Percentiles rank a stretch among this genome's conserved stretches.
Evolutionary conservation across 2,797 vertebrate species (phyloP).

Genomic region (Rhinella marina): DNA sequence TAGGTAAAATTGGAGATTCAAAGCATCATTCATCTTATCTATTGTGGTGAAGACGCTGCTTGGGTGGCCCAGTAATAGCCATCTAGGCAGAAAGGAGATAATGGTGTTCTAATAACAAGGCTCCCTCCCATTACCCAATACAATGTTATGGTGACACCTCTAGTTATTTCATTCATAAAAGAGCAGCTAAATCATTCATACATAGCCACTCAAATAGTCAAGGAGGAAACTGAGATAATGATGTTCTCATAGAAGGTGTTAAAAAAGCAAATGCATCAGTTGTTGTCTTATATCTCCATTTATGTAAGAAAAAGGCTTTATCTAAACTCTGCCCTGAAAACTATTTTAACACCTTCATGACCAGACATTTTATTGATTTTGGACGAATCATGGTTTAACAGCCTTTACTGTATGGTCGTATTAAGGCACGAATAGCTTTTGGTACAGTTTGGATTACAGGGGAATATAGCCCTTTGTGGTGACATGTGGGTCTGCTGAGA

Average conservation of each 20-base stretch:
- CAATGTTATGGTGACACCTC: not conserved
- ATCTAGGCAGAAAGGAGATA: not conserved
- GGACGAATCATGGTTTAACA: too few relatives aligned
- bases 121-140: not conserved
- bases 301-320: not conserved
- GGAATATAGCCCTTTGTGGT: too few relatives aligned
- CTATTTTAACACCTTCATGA: too few relatives aligned
- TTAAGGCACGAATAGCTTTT: too few relatives aligned
- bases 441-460: too few relatives aligned
- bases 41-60: not conserved
- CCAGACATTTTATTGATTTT: too few relatives aligned
- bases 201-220: not conserved
- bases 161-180: not conserved
- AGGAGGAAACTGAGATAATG: not conserved
- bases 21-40: not conserved
- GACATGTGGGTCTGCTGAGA: too few relatives aligned
- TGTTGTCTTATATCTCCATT: not conserved
- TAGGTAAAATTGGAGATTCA: not conserved
- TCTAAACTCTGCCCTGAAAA: not conserved
- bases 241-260: not conserved
- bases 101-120: not conserved
- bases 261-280: not conserved
- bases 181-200: not conserved
- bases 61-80: slow-evolving; percentile 39
- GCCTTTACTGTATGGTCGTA: too few relatives aligned